Percentiles rank a stretch among this genome's conserved stretches.
phyloP scores from a whole-genome alignment of 2,797 vertebrate species.

The Propithecus perrieri region DNA sequence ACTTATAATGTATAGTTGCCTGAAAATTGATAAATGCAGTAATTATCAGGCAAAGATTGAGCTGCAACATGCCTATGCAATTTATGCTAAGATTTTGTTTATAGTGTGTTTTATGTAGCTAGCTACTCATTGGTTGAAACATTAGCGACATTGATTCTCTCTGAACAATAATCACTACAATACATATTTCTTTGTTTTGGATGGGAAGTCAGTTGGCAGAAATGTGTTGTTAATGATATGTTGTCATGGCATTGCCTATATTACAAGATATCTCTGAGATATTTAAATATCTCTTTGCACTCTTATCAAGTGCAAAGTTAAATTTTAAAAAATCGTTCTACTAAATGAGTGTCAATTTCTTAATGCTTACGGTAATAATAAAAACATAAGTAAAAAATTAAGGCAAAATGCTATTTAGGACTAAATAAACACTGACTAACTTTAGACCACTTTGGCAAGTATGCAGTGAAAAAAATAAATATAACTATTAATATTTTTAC shows the following conservation, averaged over 20 bases:
- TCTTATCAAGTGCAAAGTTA: conserved; percentile 14
- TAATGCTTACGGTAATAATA: not conserved
- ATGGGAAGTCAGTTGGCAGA: conserved; percentile 14
- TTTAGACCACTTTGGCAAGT: not conserved
- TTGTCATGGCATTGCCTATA: conserved; percentile 34
- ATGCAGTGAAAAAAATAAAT: not conserved
- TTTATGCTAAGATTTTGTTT: conserved; percentile 1
- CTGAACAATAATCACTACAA: not conserved
- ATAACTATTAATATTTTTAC: not conserved
- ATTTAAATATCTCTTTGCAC: not conserved
- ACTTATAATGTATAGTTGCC: not conserved
- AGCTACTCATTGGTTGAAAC: not conserved
- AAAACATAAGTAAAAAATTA: not conserved
- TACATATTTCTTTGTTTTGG: not conserved
- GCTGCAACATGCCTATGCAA: not conserved
- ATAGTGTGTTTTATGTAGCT: not conserved
- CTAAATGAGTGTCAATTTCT: not conserved
- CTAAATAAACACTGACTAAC: not conserved
- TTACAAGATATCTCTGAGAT: not conserved
- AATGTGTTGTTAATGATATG: conserved; percentile 47
- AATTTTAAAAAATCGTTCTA: conserved; percentile 12
- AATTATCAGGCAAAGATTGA: not conserved
- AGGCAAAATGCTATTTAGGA: not conserved
- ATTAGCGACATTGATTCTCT: not conserved
- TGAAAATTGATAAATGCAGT: conserved; percentile 22